A percentile compares a stretch with the other conserved stretches of the same genome.
Conservation (phyloP, 2,113 vertebrate species). For the Holacanthus passer region DNA sequence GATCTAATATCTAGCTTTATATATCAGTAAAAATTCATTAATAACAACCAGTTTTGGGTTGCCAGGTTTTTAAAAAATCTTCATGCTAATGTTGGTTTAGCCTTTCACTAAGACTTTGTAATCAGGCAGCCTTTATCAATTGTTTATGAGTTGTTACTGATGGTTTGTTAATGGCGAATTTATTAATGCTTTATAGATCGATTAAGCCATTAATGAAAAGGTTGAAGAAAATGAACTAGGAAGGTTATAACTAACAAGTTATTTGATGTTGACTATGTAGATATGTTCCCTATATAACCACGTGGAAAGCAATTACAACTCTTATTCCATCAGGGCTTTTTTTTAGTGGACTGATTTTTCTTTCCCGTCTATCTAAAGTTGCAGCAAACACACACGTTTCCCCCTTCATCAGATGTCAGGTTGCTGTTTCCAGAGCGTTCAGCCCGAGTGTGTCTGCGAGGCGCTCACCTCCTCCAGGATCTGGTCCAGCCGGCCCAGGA, state of each 20-base stretch:
- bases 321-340: too few relatives aligned
- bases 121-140: not conserved
- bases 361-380: not conserved
- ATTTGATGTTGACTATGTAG: too few relatives aligned
- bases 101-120: not conserved
- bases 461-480: slow-evolving; percentile 77
- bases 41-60: not conserved
- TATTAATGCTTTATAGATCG: not conserved
- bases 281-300: too few relatives aligned
- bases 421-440: not conserved
- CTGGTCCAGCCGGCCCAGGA: slow-evolving; percentile 79
- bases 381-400: not conserved
- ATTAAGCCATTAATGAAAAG: not conserved
- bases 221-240: too few relatives aligned
- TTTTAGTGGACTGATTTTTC: too few relatives aligned
- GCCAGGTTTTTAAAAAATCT: not conserved
- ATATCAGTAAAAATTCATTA: not conserved
- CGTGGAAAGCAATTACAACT: not conserved
- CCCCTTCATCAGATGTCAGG: not conserved
- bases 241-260: not conserved
- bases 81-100: not conserved
- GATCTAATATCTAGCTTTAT: too few relatives aligned
- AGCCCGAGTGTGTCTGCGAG: not conserved
- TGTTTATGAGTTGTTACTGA: not conserved
- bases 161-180: not conserved